Base-by-base conservation (phyloP, 92 coral and sea anemone species). In the Porites lobata region DNA sequence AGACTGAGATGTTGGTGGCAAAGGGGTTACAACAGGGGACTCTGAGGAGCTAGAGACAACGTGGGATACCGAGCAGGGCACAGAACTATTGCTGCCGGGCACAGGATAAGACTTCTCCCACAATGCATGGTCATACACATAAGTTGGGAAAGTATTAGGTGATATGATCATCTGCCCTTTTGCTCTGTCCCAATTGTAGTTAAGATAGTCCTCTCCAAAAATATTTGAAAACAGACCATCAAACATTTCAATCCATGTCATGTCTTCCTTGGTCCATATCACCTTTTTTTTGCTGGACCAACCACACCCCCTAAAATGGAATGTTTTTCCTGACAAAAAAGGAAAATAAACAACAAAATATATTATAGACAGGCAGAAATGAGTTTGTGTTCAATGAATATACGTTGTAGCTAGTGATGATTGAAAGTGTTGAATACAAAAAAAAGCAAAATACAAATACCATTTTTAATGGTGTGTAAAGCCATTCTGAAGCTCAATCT, bases 301-400 rank as follows among this genome's bases (percentile, higher is more conserved):
- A 6, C 93, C 93, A 74, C 93, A 90, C 43, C 93, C 93, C 77
- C 83, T 76, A 65, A 90, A 90, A 75, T 85, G 68, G 85, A 89
- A 89, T 64, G 85, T 71, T 43, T 50, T 26, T 81, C 89, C 56
- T 52, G 56, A 6, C 56, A 6, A 52, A 52, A 52, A 52, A 6
- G 63, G 1, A 22, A 65, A 65, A 20, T 9, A 65, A 19, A 19
- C 24, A 65, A 32, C 15, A 61, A 61, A 11, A 61, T 4, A 61
- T 61, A 61, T 61, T 9, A 6, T 12, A 68, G 22, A 68, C 72
- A 11, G 65, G 22, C 22, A 21, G 22, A 21, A 21, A 21, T 21
- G 22, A 21, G 22, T 21, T 21, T 61, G 65, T 17, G 5, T 54
- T 38, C 47, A 43, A 71, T 9, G 14, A 71, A 4, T 71, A 50